Evolutionary conservation across 2,888 invertebrate species (phyloP).

Genomic region (Drosophila mayaguana): DNA sequence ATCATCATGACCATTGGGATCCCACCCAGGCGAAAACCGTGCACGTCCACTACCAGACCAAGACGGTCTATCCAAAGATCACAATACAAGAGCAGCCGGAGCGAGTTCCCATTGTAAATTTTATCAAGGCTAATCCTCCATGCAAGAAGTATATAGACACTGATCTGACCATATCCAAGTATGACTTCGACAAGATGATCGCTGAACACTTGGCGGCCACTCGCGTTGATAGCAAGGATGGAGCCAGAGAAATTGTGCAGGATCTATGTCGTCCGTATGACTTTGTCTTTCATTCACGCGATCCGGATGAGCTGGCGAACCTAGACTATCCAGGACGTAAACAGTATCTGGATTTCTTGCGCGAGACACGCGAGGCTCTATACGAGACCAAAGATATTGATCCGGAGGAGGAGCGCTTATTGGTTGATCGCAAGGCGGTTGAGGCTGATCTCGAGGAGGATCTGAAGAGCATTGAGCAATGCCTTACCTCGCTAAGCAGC

Average conservation of each 20-base stretch:
- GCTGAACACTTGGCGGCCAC: slow-evolving; percentile 56
- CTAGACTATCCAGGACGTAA: slow-evolving; percentile 78
- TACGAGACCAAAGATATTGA: slow-evolving; percentile 61
- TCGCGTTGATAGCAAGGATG: slow-evolving; percentile 59
- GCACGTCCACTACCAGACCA: slow-evolving; percentile 79
- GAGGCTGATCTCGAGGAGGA: slow-evolving; percentile 81
- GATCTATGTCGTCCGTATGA: slow-evolving; percentile 70
- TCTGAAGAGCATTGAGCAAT: slow-evolving; percentile 83
- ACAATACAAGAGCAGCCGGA: slow-evolving; percentile 51
- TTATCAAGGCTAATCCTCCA: slow-evolving; percentile 75
- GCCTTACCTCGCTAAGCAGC: slow-evolving; percentile 82
- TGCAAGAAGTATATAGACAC: slow-evolving; percentile 64
- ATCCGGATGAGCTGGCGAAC: slow-evolving; percentile 60
- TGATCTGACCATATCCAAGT: slow-evolving; percentile 69
- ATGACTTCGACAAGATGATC: slow-evolving; percentile 69
- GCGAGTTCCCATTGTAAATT: slow-evolving; percentile 54
- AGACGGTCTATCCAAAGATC: slow-evolving; percentile 70
- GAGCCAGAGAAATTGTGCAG: slow-evolving; percentile 29
- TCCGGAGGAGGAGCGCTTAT: slow-evolving; percentile 60
- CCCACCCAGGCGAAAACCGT: slow-evolving; percentile 79
- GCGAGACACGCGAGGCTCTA: slow-evolving; percentile 71
- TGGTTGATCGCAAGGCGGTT: slow-evolving; percentile 69
- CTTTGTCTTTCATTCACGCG: slow-evolving; percentile 70
- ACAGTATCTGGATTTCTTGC: slow-evolving; percentile 76
- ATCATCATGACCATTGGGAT: slow-evolving; percentile 84